Evolutionary conservation across 1,140 invertebrate genomes (phyloP).

Genomic region (Sitophilus oryzae): DNA sequence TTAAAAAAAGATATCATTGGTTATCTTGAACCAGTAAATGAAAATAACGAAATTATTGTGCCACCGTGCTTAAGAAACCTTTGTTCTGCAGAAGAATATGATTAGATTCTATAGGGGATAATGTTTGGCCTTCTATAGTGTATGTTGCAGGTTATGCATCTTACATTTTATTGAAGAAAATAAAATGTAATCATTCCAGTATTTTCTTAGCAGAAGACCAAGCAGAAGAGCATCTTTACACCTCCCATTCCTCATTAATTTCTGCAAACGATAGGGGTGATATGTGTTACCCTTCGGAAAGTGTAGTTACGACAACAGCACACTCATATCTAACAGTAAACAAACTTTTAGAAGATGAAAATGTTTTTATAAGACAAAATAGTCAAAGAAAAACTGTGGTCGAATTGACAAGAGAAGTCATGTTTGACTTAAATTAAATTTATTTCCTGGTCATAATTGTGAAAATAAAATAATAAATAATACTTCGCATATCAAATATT

Average conservation of each 20-base stretch:
- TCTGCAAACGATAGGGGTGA: not conserved
- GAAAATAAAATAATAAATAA: too few species aligned
- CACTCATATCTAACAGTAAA: not conserved
- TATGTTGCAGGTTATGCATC: not conserved
- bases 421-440: too few species aligned
- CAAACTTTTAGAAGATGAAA: not conserved
- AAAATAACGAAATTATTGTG: not conserved
- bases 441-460: too few species aligned
- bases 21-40: not conserved
- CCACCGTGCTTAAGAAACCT: not conserved
- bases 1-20: not conserved
- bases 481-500: too few species aligned
- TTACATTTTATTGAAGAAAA: not conserved
- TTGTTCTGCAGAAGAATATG: not conserved
- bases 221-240: not conserved
- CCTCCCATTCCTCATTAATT: not conserved
- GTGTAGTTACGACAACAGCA: not conserved
- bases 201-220: not conserved
- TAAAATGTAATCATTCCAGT: not conserved
- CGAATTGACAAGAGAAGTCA: too few species aligned
- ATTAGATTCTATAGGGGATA: not conserved
- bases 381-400: not conserved
- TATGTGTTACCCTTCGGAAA: not conserved
- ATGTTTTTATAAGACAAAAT: not conserved
- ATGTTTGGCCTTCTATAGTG: not conserved